Percentiles rank a stretch among this genome's conserved stretches.
phyloP scores from a whole-genome alignment of 2,888 invertebrate genomes.

The Drosophila colorata region DNA sequence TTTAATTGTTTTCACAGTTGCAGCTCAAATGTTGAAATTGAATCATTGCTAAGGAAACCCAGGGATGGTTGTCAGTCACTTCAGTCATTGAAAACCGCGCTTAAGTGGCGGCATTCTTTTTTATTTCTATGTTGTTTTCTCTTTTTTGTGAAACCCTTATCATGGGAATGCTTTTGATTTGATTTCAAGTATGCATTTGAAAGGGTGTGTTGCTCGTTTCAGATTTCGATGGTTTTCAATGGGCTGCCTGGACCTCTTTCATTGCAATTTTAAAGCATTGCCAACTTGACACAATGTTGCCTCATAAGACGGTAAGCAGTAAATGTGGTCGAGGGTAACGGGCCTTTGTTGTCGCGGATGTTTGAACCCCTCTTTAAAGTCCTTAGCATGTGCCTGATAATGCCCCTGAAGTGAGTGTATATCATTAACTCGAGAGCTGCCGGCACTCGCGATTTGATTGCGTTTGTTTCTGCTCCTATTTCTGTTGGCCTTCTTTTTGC shows the following conservation, averaged over 20 bases:
- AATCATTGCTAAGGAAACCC: conserved; percentile 26
- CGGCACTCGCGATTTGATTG: conserved; percentile 77
- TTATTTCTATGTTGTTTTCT: conserved; percentile 8
- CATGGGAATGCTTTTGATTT: conserved; percentile 65
- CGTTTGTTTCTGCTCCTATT: conserved; percentile 44
- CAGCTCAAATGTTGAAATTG: conserved; percentile 40
- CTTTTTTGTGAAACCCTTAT: conserved; percentile 57
- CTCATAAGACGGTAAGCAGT: conserved; percentile 29
- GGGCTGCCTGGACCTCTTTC: conserved; percentile 44
- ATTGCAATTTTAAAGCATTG: conserved; percentile 54
- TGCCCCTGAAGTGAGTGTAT: conserved; percentile 81
- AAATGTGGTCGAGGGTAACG: conserved; percentile 14
- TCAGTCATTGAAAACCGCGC: conserved; percentile 65
- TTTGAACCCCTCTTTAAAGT: conserved; percentile 55
- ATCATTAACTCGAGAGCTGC: conserved; percentile 76
- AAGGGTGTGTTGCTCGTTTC: conserved; percentile 60
- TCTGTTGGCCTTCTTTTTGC: conserved; percentile 2
- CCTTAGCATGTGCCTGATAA: conserved; percentile 63
- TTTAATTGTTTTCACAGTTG: conserved; percentile 80
- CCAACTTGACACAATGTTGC: conserved; percentile 80
- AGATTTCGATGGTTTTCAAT: conserved; percentile 51
- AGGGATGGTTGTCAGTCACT: conserved; percentile 56
- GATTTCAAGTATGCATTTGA: conserved; percentile 54
- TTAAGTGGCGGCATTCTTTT: conserved; percentile 63
- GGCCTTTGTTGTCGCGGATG: conserved; percentile 43